Conservation (phyloP, 1,140 invertebrate genomes). For the Gerris buenoi region DNA sequence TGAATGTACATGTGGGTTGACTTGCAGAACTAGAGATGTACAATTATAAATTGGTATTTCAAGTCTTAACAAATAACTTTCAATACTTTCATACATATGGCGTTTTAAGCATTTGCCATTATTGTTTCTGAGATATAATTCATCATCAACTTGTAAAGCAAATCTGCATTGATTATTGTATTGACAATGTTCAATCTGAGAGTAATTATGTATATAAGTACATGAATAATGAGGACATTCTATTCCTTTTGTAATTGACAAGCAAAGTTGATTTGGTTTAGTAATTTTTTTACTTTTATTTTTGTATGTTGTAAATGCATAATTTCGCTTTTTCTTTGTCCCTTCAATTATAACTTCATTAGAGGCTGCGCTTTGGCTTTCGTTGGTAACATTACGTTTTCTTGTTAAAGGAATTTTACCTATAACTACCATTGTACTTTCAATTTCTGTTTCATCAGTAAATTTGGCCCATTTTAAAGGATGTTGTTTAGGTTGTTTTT, state of each 20-base stretch:
- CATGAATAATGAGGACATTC: not conserved
- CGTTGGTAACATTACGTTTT: no score
- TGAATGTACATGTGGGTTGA: not conserved
- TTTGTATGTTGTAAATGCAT: not conserved
- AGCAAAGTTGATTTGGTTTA: not conserved
- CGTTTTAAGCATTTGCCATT: not conserved
- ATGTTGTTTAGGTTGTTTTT: no score
- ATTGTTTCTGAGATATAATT: not conserved
- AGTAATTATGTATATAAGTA: not conserved
- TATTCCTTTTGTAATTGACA: not conserved
- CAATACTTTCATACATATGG: not conserved
- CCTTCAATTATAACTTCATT: no score
- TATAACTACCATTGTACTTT: no score
- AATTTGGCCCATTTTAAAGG: no score
- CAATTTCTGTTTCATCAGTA: no score
- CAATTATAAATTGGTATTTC: not conserved
- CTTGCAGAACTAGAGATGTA: not conserved
- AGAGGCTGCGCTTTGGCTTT: no score
- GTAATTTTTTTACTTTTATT: not conserved
- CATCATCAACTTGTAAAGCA: not conserved
- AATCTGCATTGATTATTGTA: not conserved
- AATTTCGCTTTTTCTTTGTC: no score
- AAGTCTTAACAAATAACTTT: not conserved
- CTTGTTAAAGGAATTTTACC: no score
- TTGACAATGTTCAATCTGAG: not conserved